Conservation (phyloP, 2,797 vertebrate species). For the Bothrops alternatus region DNA sequence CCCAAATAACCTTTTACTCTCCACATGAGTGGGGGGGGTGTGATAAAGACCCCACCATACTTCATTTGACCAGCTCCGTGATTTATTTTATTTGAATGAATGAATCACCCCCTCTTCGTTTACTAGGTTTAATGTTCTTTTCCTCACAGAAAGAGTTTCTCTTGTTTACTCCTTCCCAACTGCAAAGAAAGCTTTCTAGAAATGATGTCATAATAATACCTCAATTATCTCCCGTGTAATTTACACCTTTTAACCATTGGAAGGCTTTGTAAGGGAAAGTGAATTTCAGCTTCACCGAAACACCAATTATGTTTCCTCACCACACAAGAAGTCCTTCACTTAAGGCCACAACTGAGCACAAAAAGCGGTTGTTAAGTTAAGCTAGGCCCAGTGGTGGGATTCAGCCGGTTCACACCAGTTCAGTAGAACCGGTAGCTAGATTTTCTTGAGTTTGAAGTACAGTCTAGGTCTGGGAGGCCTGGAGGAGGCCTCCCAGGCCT, state of each 20-base stretch:
- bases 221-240: background rate
- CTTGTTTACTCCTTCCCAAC: background rate
- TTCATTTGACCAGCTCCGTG: background rate
- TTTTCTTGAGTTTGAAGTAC: no score
- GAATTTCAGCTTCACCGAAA: background rate
- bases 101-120: background rate
- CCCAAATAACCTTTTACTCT: background rate
- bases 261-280: background rate
- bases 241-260: background rate
- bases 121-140: background rate
- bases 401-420: no score
- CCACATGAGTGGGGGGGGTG: background rate
- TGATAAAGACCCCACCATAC: background rate
- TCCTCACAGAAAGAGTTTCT: background rate
- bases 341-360: background rate
- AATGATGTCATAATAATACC: background rate
- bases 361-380: background rate
- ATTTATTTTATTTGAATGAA: background rate
- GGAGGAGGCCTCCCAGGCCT: no score
- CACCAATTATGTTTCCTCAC: background rate
- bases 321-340: background rate
- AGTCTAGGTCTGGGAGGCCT: no score
- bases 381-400: no score
- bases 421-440: no score
- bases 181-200: background rate